Evolutionary conservation across 2,113 vertebrate species (phyloP).

Genomic region (Leptocoma aspasia): DNA sequence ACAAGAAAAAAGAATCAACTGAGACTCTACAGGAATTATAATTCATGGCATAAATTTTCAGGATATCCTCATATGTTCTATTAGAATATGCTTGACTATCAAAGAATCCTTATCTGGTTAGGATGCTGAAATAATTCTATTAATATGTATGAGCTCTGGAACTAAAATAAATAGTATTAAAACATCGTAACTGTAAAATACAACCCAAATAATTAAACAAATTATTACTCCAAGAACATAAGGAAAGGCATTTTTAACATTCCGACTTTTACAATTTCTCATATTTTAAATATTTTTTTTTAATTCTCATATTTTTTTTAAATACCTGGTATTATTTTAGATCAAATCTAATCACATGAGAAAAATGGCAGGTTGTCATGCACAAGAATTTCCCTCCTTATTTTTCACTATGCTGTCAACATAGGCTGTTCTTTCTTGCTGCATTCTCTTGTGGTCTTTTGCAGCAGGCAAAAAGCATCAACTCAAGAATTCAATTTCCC

Average conservation of each 20-base stretch:
- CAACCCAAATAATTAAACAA: neutral
- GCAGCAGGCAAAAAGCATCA: neutral
- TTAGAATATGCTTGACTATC: neutral
- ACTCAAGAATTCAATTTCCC: neutral
- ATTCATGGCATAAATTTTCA: neutral
- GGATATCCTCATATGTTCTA: neutral
- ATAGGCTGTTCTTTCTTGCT: neutral
- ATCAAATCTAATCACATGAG: neutral
- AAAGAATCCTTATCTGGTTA: neutral
- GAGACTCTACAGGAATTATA: neutral
- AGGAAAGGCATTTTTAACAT: neutral
- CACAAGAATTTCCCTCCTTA: neutral
- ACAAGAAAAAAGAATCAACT: neutral
- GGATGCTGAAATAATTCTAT: neutral
- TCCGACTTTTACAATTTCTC: neutral
- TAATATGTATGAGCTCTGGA: neutral
- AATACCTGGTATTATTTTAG: neutral
- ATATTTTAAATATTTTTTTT: neutral
- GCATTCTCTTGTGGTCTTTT: neutral
- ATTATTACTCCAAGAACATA: neutral
- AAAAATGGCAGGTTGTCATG: neutral
- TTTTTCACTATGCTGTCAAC: neutral
- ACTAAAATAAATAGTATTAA: neutral
- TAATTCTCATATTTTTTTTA: neutral
- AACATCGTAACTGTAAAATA: neutral